Evolutionary conservation across 2,888 invertebrate species (phyloP).

Genomic region (Empis stercorea): DNA sequence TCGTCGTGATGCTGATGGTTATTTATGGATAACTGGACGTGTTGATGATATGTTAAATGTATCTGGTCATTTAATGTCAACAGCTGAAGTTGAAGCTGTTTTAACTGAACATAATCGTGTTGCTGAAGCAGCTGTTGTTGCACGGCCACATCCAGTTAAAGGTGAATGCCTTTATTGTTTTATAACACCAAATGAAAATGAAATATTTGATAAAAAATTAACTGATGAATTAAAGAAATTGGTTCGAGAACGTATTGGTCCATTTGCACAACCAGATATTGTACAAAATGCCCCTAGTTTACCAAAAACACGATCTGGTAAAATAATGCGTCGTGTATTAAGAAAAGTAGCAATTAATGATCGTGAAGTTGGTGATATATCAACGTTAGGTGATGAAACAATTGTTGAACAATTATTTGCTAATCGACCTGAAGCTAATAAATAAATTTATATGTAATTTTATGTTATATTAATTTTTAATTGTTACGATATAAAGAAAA

Average conservation of each 20-base stretch:
- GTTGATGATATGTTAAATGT: constrained; percentile 99
- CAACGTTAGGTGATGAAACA: constrained; percentile 86
- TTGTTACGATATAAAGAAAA: no score
- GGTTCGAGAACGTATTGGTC: constrained; percentile 85
- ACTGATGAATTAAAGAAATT: constrained; percentile 56
- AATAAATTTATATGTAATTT: constrained; percentile 1
- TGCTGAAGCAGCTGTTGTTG: constrained; percentile 92
- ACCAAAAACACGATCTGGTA: constrained; percentile 95
- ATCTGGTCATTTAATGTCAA: constrained; percentile 94
- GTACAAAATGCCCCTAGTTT: constrained; percentile 88
- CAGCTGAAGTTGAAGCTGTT: constrained; percentile 83
- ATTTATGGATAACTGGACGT: constrained; percentile 91
- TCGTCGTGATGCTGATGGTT: constrained; percentile 82
- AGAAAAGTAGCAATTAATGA: constrained; percentile 88
- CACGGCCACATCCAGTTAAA: constrained; percentile 86
- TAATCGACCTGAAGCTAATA: constrained; percentile 44
- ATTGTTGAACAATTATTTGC: constrained; percentile 71
- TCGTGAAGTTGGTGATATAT: constrained; percentile 78
- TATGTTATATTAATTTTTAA: background rate
- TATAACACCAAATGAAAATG: constrained; percentile 75
- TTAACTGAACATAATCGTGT: constrained; percentile 65
- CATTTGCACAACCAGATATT: constrained; percentile 90
- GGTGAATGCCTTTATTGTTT: constrained; percentile 97
- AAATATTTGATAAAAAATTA: constrained; percentile 54
- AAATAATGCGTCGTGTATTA: constrained; percentile 93